A percentile compares a stretch with the other conserved stretches of the same genome.
These are phyloP conservation scores for Huso huso DNA, from an alignment of 2,797 vertebrate species.

Conservation along the genomic window DNA sequence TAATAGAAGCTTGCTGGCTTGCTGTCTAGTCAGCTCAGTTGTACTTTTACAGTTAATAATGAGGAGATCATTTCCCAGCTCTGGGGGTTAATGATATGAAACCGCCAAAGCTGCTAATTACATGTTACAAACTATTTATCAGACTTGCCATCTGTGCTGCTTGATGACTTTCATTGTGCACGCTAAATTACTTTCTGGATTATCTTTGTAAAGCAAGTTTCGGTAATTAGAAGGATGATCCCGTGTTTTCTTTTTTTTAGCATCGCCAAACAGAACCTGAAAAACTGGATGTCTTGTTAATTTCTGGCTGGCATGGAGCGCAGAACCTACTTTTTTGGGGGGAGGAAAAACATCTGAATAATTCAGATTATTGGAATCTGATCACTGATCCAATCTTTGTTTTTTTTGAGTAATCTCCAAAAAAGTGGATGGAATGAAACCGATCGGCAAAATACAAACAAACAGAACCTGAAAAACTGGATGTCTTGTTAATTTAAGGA, in stretches of 20 bases:
- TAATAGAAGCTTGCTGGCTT: conserved; percentile 81
- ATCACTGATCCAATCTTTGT: too few species aligned
- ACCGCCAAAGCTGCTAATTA: conserved; percentile 96
- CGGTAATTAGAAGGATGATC: conserved; percentile 87
- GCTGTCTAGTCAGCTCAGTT: conserved; percentile 97
- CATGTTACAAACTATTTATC: conserved; percentile 99
- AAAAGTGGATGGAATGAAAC: too few species aligned
- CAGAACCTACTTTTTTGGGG: too few species aligned
- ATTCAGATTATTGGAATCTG: too few species aligned
- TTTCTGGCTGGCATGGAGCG: conserved; percentile 47
- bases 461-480: too few species aligned
- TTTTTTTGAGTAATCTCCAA: too few species aligned
- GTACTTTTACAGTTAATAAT: conserved; percentile 96
- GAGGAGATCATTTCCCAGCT: conserved; percentile 97
- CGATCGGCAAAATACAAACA: too few species aligned
- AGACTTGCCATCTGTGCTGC: conserved; percentile 95
- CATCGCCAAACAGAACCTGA: conserved; percentile 34
- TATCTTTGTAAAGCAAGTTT: conserved; percentile 99
- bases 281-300: conserved; percentile 50
- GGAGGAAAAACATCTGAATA: neutral
- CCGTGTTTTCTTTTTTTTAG: conserved; percentile 74
- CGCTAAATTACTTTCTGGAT: conserved; percentile 99
- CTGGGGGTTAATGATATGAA: conserved; percentile 99
- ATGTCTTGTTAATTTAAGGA: too few species aligned
- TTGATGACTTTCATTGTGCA: conserved; percentile 84